These are phyloP conservation scores for Agrochola lota DNA, from an alignment of 2,888 invertebrate species.

Conservation along the genomic window DNA sequence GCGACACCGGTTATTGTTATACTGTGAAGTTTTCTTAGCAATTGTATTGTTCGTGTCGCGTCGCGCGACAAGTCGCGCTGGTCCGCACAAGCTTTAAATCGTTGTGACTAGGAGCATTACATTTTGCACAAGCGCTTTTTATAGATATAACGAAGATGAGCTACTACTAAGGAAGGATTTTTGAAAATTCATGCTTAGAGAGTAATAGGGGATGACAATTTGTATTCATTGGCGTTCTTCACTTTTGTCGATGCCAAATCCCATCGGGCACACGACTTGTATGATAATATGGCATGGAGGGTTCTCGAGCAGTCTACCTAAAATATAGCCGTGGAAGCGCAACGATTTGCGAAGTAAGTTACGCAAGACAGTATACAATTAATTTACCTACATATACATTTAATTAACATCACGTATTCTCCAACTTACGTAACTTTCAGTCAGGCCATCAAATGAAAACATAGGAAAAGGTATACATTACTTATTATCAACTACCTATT, in stretches of 20 bases:
- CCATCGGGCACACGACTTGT: background rate
- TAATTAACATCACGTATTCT: conserved; percentile 9
- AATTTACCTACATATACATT: conserved; percentile 5
- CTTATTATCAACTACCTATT: background rate
- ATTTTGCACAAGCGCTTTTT: background rate
- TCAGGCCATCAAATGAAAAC: conserved; percentile 28
- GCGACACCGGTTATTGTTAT: too few relatives aligned
- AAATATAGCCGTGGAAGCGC: background rate
- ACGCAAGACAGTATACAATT: background rate
- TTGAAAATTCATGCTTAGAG: background rate
- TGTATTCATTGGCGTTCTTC: background rate
- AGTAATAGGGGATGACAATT: background rate
- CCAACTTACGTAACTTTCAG: conserved; percentile 6
- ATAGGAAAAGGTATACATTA: background rate
- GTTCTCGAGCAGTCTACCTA: background rate
- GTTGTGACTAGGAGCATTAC: background rate
- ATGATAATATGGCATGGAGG: background rate
- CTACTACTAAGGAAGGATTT: too few relatives aligned
- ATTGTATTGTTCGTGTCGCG: too few relatives aligned
- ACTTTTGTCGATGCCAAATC: background rate
- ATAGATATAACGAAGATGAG: background rate
- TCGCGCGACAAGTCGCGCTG: too few relatives aligned
- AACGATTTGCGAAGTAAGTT: background rate
- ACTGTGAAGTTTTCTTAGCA: too few relatives aligned
- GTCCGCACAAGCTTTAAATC: too few relatives aligned